Base-by-base conservation (phyloP, 2,888 invertebrate genomes). In the Ochlodes sylvanus region DNA sequence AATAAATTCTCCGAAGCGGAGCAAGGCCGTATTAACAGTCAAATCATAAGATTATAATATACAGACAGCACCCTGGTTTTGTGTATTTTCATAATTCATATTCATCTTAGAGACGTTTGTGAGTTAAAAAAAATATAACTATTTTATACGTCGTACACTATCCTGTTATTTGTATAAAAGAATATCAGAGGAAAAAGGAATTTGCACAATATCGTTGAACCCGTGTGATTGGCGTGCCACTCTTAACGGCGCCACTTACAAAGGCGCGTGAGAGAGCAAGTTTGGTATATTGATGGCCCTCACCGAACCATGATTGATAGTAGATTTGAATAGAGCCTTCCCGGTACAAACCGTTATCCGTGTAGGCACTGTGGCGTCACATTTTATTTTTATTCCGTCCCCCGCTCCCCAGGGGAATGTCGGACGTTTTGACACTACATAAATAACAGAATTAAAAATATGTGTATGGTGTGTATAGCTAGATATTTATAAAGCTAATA, bases 271-370 rank as follows among this genome's bases (percentile, higher is more conserved):
- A 92, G 81, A 82, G 77, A 82, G 92, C 92, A 88, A 82, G 79
- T 88, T 85, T 79, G 76, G 76, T 81, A 85, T 90, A 91, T 91
- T 90, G 89, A 86, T 88, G 88, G 75, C 79, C 87, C 85, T 81
- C 81, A 78, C 84, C 84, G 84, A 89, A 89, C 86, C 87, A 92
- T 91, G 92, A 92, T 92, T 90, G 92, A 92, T 92, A 92, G 90
- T 91, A 83, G 54, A 21, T 41, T 42, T 42, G 54, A 63, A 63
- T 54, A 27, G 63, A 54, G 19, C 50, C 50, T 38, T 62, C 27
- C 17, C 61, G 44, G 61, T 47, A 61, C 61, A 61, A 61, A 61
- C 32, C 61, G 61, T 61, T 61, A 52, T 62, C 52, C 38, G 14
- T 62, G 52, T 62, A 62, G 50, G 50, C 34, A 52, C 10, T 38